Base-by-base conservation (phyloP, 2,888 invertebrate genomes). In the Oxyteleia sp. region DNA sequence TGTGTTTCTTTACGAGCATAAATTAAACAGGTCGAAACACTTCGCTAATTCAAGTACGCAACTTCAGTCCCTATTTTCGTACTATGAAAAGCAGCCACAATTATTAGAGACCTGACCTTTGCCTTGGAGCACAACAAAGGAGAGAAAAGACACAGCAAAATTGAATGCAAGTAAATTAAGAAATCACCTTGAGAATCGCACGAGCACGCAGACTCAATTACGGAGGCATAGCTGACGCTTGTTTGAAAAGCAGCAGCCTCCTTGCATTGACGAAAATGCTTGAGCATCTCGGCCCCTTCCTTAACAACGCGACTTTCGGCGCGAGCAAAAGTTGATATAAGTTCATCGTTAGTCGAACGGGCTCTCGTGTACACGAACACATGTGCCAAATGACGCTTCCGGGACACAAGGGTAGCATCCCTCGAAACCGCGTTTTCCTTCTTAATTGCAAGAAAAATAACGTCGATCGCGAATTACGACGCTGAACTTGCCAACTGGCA, bases 181-280 rank as follows among this genome's bases (percentile, higher is more conserved):
- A 75, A 83, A 51, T 61, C 71, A 82, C 64, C 71, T 69, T 74
- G 45, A 45, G 64, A 71, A 69, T 74, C 43, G 66, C 51, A 66
- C 53, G 15, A 68, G 76, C 81, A 78, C 80, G 79, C 68, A 82
- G 81, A 76, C 84, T 86, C 85, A 87, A 87, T 87, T 86, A 87
- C 45, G 76, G 43, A 59, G 43, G 38, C 55, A 71, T 72, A 51
- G 51, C 47, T 45, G 53, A 57, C 68, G 51, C 32, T 81, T 55
- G 68, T 81, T 75, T 47, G 35, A 63, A 49, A 61, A 32, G 55
- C 47, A 32, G 16, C 71, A 20, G 57, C 16, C 53, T 45, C n/a
- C 41, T 68, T 20, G 23, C 29, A 51, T 32, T 23, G 55, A 29
- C 43, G 43, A 26, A 72, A 80, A 45, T 29, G 69, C 49, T 45